Conservation (phyloP, 2,113 vertebrate species). For the Alethe castanea region DNA sequence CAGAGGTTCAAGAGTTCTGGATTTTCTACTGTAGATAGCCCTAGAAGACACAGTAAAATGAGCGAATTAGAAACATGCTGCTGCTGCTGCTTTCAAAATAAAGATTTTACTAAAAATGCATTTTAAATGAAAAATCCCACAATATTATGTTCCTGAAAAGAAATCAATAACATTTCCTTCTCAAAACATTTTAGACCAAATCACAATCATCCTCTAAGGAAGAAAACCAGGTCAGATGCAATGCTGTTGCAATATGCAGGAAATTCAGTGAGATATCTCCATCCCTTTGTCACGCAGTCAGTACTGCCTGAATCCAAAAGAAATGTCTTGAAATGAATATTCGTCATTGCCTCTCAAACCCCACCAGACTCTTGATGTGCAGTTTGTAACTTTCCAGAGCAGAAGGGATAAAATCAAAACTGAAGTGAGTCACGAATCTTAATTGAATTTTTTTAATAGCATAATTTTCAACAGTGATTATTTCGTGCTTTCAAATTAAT, state of each 20-base stretch:
- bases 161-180: not conserved
- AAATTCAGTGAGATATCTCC: not conserved
- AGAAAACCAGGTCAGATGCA: not conserved
- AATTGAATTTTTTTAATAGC: constrained; percentile 29
- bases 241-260: not conserved
- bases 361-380: not conserved
- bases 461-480: constrained; percentile 11
- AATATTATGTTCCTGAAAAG: not conserved
- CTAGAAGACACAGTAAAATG: not conserved
- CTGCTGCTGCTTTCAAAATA: not conserved
- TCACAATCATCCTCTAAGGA: not conserved
- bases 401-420: constrained; percentile 47
- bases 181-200: not conserved
- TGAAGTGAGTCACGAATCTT: constrained; percentile 11
- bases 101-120: not conserved
- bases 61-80: not conserved
- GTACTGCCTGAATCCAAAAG: not conserved
- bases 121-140: not conserved
- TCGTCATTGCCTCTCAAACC: not conserved
- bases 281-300: not conserved
- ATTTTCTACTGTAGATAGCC: not conserved
- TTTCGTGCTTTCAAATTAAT: constrained; percentile 8
- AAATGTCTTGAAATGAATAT: not conserved
- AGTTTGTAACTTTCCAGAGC: not conserved
- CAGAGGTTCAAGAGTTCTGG: not conserved